These are phyloP conservation scores for Typhlichthys eigenmanni DNA, from an alignment of 2,797 vertebrate genomes.

Conservation along the genomic window DNA sequence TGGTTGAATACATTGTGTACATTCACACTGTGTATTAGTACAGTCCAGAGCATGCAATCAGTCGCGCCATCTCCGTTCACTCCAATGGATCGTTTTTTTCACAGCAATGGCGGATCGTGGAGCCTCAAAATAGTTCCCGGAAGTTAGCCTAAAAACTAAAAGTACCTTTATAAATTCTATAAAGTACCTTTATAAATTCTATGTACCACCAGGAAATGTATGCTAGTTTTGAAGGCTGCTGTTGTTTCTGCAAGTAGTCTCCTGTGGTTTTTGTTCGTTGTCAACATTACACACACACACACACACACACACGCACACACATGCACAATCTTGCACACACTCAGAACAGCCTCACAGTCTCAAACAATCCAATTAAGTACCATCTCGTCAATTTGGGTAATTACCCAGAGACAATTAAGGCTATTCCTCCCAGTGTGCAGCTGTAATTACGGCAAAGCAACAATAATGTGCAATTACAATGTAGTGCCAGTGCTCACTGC, in stretches of 20 bases:
- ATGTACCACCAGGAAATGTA: background rate
- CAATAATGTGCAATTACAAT: slow-evolving; percentile 57
- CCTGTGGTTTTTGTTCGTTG: slow-evolving; percentile 34
- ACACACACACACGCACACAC: background rate
- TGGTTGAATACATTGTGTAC: too few relatives aligned
- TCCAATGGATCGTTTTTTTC: too few relatives aligned
- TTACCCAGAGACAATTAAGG: slow-evolving; percentile 65
- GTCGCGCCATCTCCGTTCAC: too few relatives aligned
- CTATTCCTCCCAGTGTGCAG: slow-evolving; percentile 57
- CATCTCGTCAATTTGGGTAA: slow-evolving; percentile 66
- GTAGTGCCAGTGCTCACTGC: slow-evolving; percentile 33
- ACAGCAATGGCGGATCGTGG: too few relatives aligned
- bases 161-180: too few relatives aligned
- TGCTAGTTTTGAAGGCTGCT: background rate
- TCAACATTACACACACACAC: slow-evolving; percentile 1
- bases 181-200: too few relatives aligned
- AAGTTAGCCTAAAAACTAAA: too few relatives aligned
- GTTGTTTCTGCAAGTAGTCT: slow-evolving; percentile 28
- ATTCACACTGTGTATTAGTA: too few relatives aligned
- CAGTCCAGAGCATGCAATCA: too few relatives aligned
- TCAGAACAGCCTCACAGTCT: slow-evolving; percentile 34
- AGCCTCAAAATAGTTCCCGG: too few relatives aligned
- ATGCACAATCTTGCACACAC: slow-evolving; percentile 2
- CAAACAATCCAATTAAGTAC: slow-evolving; percentile 68
- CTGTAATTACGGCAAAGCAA: slow-evolving; percentile 69